Evolutionary conservation across 2,113 vertebrate genomes (phyloP), one percentile per base, ranked within the genome.

Genomic region (Zosterops japonicus): DNA sequence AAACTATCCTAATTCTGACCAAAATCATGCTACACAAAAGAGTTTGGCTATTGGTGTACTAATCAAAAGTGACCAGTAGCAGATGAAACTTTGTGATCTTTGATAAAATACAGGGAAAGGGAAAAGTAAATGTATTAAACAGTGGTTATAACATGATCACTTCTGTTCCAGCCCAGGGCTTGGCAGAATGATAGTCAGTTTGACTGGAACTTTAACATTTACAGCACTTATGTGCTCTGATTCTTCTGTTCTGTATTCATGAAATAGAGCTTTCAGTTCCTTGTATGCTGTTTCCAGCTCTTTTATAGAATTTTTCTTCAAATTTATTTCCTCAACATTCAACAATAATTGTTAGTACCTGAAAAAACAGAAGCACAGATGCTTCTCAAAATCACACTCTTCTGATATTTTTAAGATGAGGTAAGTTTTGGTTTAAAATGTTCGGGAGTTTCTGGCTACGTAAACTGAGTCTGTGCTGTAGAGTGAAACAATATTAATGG

Each of bases 391-490:
- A 65, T 41, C 20, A 27, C 6, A 16, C 20, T 64, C 9, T 36
- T 71, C 6, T 53, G 31, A 9, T 79, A 60, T 60, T 82, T 81
- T 64, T 39, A 53, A 33, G 9, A 55, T 5, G 0, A 56, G 33
- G 44, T 42, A 4, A 7, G 28, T 85, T 90, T 88, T 67, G 6
- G 8, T 70, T 79, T 92, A 46, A 75, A 49, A 31, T 71, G 3
- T 35, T 76, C 35, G 20, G 4, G 2, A 1, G 0, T 2, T 49
- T 83, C 39, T 59, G 25, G 16, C 25, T 72, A 9, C 7, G 6
- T 63, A 41, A 50, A 27, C 14, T 52, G 57, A 42, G 19, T 60
- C 41, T 35, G 1, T 61, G 50, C 8, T 81, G 14, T 70, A 55
- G 24, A 79, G 44, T 20, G 21, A 64, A 78, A 55, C 11, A 39